Evolutionary conservation across 2,888 invertebrate species (phyloP).

Genomic region (Trileptium ribeirensis): DNA sequence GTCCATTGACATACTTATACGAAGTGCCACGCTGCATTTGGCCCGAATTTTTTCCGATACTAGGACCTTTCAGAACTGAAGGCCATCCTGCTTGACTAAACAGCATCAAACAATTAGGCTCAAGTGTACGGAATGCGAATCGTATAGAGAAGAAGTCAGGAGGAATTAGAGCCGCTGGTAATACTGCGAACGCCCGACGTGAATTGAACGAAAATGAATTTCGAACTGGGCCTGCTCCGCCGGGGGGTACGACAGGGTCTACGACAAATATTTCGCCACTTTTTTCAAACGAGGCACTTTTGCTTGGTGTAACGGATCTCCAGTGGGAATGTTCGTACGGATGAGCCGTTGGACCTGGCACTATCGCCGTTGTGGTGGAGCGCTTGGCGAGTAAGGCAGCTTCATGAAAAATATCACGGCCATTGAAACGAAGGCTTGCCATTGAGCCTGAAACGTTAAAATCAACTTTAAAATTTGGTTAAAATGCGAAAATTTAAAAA

Average conservation of each 20-base stretch:
- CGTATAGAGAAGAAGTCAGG: conserved; percentile 52
- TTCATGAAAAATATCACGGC: background rate
- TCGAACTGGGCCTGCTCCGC: too few species aligned
- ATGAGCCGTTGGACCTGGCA: background rate
- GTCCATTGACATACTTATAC: conserved; percentile 62
- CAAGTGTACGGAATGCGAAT: conserved; percentile 75
- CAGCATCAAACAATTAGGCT: conserved; percentile 76
- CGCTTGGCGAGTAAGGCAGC: background rate
- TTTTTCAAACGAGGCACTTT: background rate
- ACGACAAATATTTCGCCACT: background rate
- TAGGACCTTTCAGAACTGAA: background rate
- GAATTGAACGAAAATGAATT: background rate
- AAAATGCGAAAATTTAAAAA: too few species aligned
- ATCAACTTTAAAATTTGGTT: too few species aligned
- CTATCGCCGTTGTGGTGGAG: too few species aligned
- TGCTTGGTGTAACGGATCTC: too few species aligned
- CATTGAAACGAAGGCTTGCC: background rate
- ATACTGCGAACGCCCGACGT: background rate
- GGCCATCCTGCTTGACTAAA: conserved; percentile 60
- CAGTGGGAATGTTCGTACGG: too few species aligned
- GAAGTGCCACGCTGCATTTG: background rate
- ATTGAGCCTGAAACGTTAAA: background rate
- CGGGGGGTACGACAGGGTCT: too few species aligned
- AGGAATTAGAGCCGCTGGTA: background rate
- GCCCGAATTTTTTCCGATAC: background rate